Base-by-base conservation (phyloP, 1,140 invertebrate genomes). In the Leptinotarsa texana region DNA sequence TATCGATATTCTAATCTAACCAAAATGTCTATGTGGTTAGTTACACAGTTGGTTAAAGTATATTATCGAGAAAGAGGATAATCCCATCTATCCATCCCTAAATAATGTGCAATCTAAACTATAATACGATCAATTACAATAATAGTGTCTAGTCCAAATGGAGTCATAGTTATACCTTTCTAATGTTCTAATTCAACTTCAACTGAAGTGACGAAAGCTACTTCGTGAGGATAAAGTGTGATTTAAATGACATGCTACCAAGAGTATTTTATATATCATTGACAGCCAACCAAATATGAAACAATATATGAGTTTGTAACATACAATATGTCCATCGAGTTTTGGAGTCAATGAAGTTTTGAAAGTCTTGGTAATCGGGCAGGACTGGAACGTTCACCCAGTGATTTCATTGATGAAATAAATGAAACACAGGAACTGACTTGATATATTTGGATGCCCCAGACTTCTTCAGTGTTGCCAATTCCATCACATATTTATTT, bases 31-130 rank as follows among this genome's bases (percentile, higher is more conserved):
- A 57, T 4, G 51, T 57, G 51, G 51, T 57, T 57, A 57, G 51
- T 57, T 18, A 57, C n/a, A 57, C 17, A 57, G n/a, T 57, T 57
- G 51, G 51, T 57, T 57, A 17, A 57, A 15, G n/a, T n/a, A 17
- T 57, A 17, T 57, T 18, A 17, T 42, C 33, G 8, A 42, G 33
- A 42, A 42, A 42, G 8, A 42, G 33, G 33, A 42, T 42, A 42
- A 42, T 11, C 33, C 33, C 33, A 42, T 42, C 33, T 42, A 42
- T 42, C 33, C 33, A 42, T 42, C 33, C 33, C 33, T 42, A 42
- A 42, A 11, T 57, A 57, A 57, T 57, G 51, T 57, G 51, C 51
- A 57, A 15, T 57, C 51, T 57, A 57, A 57, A 57, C 51, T 57
- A 57, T 17, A 42, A 42, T 42, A 42, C 33, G 33, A 42, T 42